phyloP scores from a whole-genome alignment of 1,140 invertebrate genomes.

The Drosophila paulistorum region DNA sequence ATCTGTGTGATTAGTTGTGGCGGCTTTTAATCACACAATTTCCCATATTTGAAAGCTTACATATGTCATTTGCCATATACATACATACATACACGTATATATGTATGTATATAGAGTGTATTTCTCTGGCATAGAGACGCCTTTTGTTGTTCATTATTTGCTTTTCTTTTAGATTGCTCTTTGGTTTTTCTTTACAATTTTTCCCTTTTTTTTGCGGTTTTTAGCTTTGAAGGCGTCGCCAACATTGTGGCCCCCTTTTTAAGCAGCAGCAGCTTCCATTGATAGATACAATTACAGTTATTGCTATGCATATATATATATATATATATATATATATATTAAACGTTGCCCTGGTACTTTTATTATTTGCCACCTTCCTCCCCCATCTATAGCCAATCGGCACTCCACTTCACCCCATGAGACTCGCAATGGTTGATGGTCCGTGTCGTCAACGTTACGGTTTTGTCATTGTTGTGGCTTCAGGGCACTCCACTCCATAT shows the following conservation, averaged over 20 bases:
- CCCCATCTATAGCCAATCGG: slow-evolving; percentile 17
- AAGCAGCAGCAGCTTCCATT: slow-evolving; percentile 42
- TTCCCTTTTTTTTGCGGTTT: slow-evolving; percentile 46
- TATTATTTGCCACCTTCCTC: slow-evolving; percentile 8
- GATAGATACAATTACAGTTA: slow-evolving; percentile 79
- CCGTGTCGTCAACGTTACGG: slow-evolving; percentile 52
- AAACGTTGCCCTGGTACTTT: not conserved
- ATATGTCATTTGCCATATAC: slow-evolving; percentile 31
- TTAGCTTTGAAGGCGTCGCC: slow-evolving; percentile 57
- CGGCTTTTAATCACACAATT: slow-evolving; percentile 53
- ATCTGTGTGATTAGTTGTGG: slow-evolving; percentile 26
- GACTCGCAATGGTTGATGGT: not conserved
- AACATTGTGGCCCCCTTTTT: slow-evolving; percentile 29
- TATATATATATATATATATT: not conserved
- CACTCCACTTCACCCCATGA: not conserved
- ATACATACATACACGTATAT: slow-evolving; percentile 31
- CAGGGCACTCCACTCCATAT: slow-evolving; percentile 6
- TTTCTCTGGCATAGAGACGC: slow-evolving; percentile 41
- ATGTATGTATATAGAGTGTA: slow-evolving; percentile 12
- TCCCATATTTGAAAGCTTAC: slow-evolving; percentile 33
- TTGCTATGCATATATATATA: not conserved
- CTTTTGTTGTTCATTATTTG: slow-evolving; percentile 59
- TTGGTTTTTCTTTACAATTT: slow-evolving; percentile 46
- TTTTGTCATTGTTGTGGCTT: slow-evolving; percentile 58
- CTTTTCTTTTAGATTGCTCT: slow-evolving; percentile 17